These are phyloP conservation scores for Chaunax sp. DNA, from an alignment of 2,797 vertebrate genomes.

Conservation along the genomic window DNA sequence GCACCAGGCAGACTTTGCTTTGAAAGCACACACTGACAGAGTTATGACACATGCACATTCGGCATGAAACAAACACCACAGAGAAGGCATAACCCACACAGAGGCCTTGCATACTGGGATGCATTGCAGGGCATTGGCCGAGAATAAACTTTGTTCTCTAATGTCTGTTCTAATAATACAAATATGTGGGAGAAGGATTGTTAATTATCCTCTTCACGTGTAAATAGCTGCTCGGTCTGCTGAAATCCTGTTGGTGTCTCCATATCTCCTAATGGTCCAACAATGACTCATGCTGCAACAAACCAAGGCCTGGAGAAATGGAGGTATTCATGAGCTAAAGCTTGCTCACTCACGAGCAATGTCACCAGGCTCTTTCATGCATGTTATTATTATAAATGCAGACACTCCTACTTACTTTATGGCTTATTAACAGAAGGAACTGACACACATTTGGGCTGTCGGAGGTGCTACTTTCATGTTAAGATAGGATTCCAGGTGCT, in stretches of 20 bases:
- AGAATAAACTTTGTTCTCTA: slow-evolving; percentile 48
- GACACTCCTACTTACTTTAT: neutral
- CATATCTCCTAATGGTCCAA: slow-evolving; percentile 43
- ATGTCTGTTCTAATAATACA: slow-evolving; percentile 69
- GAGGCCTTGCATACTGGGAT: slow-evolving; percentile 18
- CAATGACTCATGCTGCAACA: slow-evolving; percentile 61
- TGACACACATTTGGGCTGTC: neutral
- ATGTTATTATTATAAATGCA: neutral
- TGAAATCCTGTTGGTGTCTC: slow-evolving; percentile 52
- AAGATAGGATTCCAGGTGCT: slow-evolving; percentile 8
- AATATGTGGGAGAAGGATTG: slow-evolving; percentile 65
- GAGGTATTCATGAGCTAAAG: slow-evolving; percentile 16
- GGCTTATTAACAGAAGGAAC: neutral
- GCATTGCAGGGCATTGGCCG: slow-evolving; percentile 34
- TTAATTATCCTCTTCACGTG: slow-evolving; percentile 78
- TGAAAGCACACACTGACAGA: slow-evolving; percentile 54
- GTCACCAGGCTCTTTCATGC: neutral
- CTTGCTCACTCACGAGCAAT: slow-evolving; percentile 32
- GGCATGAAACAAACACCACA: slow-evolving; percentile 48
- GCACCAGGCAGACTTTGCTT: slow-evolving; percentile 48
- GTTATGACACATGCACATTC: slow-evolving; percentile 60
- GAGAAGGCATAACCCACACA: slow-evolving; percentile 27
- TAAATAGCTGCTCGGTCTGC: slow-evolving; percentile 57
- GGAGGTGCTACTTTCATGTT: no score
- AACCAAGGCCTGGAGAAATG: slow-evolving; percentile 30